A percentile compares a stretch with the other conserved stretches of the same genome.
These are phyloP conservation scores for Cephus rjabovi DNA, from an alignment of 2,888 invertebrate species.

Conservation along the genomic window DNA sequence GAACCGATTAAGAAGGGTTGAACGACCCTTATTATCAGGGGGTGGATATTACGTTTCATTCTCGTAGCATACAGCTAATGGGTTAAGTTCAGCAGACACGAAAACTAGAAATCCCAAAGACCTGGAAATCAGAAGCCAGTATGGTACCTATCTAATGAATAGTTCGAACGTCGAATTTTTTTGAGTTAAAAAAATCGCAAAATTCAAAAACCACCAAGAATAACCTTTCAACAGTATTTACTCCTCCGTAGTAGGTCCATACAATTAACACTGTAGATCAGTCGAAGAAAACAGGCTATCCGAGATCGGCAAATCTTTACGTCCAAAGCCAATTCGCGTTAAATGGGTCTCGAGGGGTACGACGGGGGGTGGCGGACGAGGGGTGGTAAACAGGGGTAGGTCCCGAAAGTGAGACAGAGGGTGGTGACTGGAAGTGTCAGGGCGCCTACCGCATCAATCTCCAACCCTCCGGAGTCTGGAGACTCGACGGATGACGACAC, in stretches of 20 bases:
- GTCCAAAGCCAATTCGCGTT: not conserved
- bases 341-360: not conserved
- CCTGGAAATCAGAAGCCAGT: too few relatives aligned
- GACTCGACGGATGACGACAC: slow-evolving; percentile 19
- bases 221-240: too few relatives aligned
- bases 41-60: too few relatives aligned
- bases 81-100: too few relatives aligned
- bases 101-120: too few relatives aligned
- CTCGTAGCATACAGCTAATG: too few relatives aligned
- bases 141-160: too few relatives aligned
- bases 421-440: slow-evolving; percentile 20
- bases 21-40: too few relatives aligned
- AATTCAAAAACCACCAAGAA: too few relatives aligned
- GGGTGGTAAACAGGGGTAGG: not conserved
- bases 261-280: not conserved
- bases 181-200: too few relatives aligned
- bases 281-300: not conserved
- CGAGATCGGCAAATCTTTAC: not conserved
- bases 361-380: not conserved
- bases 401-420: slow-evolving; percentile 1
- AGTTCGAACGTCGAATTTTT: too few relatives aligned
- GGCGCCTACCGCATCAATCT: slow-evolving; percentile 30
- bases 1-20: too few relatives aligned
- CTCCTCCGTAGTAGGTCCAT: not conserved
- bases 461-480: slow-evolving; percentile 19